Evolutionary conservation across 1,140 invertebrate species (phyloP), one percentile per base, ranked within the genome.

Genomic region (Orius laevigatus): DNA sequence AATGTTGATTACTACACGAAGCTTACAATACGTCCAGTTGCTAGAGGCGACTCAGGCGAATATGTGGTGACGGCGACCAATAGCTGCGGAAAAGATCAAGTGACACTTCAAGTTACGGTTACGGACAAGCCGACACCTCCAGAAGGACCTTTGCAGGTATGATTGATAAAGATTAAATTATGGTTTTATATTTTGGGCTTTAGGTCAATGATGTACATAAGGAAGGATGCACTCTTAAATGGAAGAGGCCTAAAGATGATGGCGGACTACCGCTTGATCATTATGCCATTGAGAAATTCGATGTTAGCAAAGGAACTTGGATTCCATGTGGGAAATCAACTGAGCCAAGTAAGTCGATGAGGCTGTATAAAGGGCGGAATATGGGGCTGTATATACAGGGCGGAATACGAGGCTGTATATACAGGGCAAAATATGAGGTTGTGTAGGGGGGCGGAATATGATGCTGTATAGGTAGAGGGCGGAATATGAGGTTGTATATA

Each of bases 241-340:
- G 91, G 91, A 93, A 92, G 64, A 70, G 86, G 41, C 90, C 90
- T 6, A 76, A 79, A 59, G 87, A 92, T 64, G 86, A 92, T 65
- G 85, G 85, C 35, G 84, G 84, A 51, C 74, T 75, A 52, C 84
- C 80, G 39, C 85, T 95, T 61, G 88, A 92, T 58, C 89, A 89
- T 59, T 96, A 93, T 64, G 79, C 93, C 63, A 78, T 94, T 16
- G 91, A 96, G 58, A 96, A 94, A 65, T 74, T 90, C 70, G 92
- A 96, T 62, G 76, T 85, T 0, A 81, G 86, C 59, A 93, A 86
- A 46, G 89, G 90, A n/a, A 78, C 80, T 52, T 97, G 93, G 93
- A 79, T 93, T 54, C 88, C 89, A 14, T 89, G 87, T 60, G 84
- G 79, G 16, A 73, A 83, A 54, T 75, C 83, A 11, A 74, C 78